Evolutionary conservation across 2,888 invertebrate species (phyloP).

Genomic region (Byasa hedistus): DNA sequence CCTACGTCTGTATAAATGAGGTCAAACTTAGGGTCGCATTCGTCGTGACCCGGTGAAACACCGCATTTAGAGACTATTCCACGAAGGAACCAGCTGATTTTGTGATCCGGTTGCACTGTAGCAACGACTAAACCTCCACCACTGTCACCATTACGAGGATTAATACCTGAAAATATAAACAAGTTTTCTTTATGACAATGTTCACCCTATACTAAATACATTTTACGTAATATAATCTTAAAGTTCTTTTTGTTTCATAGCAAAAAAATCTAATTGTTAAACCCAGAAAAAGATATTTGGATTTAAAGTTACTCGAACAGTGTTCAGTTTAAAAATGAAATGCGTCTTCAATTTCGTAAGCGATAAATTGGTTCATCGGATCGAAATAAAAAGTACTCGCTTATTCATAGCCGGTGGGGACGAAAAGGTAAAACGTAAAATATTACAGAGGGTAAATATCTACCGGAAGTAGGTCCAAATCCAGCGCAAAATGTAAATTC

Average conservation of each 20-base stretch:
- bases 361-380: not conserved
- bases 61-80: slow-evolving; percentile 69
- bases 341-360: not conserved
- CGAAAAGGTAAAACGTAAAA: slow-evolving; percentile 22
- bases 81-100: slow-evolving; percentile 64
- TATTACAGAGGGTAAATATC: slow-evolving; percentile 21
- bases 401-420: slow-evolving; percentile 4
- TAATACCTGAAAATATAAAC: slow-evolving; percentile 58
- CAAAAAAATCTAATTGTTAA: too few species aligned
- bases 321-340: not conserved
- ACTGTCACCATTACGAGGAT: slow-evolving; percentile 83
- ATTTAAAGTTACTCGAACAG: not conserved
- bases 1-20: slow-evolving; percentile 67
- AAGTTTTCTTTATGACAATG: not conserved
- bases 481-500: slow-evolving; percentile 83
- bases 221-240: too few species aligned
- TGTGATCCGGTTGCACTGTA: slow-evolving; percentile 57
- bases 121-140: slow-evolving; percentile 80
- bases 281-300: too few species aligned
- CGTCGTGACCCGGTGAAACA: slow-evolving; percentile 43
- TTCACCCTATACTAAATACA: not conserved
- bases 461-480: slow-evolving; percentile 73
- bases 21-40: slow-evolving; percentile 60
- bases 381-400: not conserved
- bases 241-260: too few species aligned